These are phyloP conservation scores for Boulengeromyrus knoepffleri DNA, from an alignment of 2,113 vertebrate genomes.

Conservation along the genomic window DNA sequence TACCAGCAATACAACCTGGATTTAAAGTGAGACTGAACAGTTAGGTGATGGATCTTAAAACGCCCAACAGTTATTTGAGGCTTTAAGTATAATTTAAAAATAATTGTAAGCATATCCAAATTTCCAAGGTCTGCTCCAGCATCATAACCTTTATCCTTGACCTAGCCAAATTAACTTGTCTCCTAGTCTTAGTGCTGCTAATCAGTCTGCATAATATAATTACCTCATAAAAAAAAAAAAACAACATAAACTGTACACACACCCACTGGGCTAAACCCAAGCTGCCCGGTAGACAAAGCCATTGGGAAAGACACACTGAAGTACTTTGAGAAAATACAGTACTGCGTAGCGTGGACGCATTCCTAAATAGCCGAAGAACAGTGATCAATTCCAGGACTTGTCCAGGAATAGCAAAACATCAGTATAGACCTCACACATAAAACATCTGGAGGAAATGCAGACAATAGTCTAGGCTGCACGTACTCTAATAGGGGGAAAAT, in stretches of 20 bases:
- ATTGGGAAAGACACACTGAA: background rate
- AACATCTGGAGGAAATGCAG: conserved; percentile 1
- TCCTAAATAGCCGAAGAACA: background rate
- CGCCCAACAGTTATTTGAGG: background rate
- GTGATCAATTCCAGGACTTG: background rate
- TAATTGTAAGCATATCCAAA: background rate
- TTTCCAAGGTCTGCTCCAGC: background rate
- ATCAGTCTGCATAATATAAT: background rate
- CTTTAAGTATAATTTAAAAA: background rate
- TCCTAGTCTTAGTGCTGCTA: background rate
- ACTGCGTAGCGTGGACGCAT: background rate
- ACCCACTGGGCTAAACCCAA: background rate
- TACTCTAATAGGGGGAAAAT: background rate
- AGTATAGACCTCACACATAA: background rate
- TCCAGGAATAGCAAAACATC: background rate
- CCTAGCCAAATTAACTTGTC: background rate
- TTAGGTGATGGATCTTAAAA: background rate
- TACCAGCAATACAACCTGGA: background rate
- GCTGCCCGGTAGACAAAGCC: background rate
- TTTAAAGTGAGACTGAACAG: background rate
- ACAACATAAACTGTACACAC: background rate
- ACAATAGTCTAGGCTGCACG: background rate
- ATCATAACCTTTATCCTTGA: background rate
- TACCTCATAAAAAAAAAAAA: background rate
- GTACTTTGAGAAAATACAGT: background rate